These are phyloP conservation scores for Psilopsiagon aymara DNA, from an alignment of 2,113 vertebrate genomes.

Conservation along the genomic window DNA sequence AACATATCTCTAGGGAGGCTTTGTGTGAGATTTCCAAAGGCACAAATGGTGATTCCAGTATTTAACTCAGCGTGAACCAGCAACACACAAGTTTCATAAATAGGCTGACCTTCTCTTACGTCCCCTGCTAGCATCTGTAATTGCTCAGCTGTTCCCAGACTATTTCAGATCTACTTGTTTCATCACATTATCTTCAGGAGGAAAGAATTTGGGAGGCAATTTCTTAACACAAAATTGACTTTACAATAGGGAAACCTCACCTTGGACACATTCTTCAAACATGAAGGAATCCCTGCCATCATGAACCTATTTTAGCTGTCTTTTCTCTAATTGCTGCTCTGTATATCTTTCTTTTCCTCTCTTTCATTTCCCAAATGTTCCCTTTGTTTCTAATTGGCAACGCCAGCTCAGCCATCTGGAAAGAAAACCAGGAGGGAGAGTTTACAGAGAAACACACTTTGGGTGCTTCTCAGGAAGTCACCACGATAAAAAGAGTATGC, in stretches of 20 bases:
- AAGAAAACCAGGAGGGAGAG: slow-evolving; percentile 33
- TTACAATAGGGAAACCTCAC: slow-evolving; percentile 56
- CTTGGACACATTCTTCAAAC: slow-evolving; percentile 67
- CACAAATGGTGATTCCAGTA: neutral
- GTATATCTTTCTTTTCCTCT: slow-evolving; percentile 63
- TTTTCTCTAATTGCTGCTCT: slow-evolving; percentile 73
- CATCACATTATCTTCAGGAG: slow-evolving; percentile 49
- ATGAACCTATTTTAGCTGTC: slow-evolving; percentile 78
- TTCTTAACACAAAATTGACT: slow-evolving; percentile 61
- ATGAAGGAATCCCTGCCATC: slow-evolving; percentile 74
- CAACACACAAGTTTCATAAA: neutral
- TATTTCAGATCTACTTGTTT: slow-evolving; percentile 27
- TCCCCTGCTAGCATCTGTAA: neutral
- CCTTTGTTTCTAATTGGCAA: slow-evolving; percentile 72
- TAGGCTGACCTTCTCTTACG: neutral
- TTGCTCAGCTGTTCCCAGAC: slow-evolving; percentile 32
- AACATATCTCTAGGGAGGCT: neutral
- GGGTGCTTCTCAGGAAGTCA: slow-evolving; percentile 28
- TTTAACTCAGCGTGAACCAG: neutral
- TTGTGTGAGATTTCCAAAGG: neutral
- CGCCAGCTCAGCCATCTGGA: slow-evolving; percentile 67
- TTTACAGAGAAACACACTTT: slow-evolving; percentile 65
- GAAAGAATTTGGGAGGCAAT: slow-evolving; percentile 45
- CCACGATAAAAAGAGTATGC: neutral
- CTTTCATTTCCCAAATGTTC: slow-evolving; percentile 41